A percentile compares a stretch with the other conserved stretches of the same genome.
These are phyloP conservation scores for Gastrophysa polygoni DNA, from an alignment of 2,888 invertebrate genomes.

Conservation along the genomic window DNA sequence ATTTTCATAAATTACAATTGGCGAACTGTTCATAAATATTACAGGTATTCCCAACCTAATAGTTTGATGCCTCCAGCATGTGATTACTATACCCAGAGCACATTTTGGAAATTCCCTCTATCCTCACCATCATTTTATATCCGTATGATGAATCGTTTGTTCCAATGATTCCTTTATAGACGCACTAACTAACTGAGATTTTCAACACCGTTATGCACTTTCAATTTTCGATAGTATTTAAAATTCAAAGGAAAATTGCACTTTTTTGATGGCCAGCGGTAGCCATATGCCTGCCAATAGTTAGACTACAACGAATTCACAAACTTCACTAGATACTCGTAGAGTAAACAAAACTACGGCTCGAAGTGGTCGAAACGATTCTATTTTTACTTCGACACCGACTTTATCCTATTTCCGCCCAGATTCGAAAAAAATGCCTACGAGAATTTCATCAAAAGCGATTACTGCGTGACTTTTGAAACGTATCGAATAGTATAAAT, in stretches of 20 bases:
- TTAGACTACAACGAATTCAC: constrained; percentile 13
- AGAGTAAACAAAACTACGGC: not conserved
- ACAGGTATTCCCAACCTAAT: no score
- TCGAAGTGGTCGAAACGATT: constrained; percentile 13
- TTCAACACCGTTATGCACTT: no score
- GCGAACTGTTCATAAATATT: no score
- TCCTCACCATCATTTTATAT: no score
- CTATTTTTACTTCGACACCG: constrained; percentile 15
- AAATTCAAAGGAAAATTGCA: not conserved
- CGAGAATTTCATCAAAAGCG: constrained; percentile 9
- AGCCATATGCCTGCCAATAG: not conserved
- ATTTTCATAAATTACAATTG: no score
- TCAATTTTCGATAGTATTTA: no score
- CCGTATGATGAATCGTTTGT: no score
- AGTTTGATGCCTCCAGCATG: no score
- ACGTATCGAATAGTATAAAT: not conserved
- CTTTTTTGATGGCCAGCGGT: not conserved
- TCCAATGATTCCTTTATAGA: no score
- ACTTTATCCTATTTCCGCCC: constrained; percentile 14
- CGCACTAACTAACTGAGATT: no score
- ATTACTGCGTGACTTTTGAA: not conserved
- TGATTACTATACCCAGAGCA: no score
- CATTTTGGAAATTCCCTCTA: no score
- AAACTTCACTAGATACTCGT: not conserved
- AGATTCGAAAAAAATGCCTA: constrained; percentile 12